Base-by-base conservation (phyloP, 2,888 invertebrate species). In the Agrilus cyanescens region DNA sequence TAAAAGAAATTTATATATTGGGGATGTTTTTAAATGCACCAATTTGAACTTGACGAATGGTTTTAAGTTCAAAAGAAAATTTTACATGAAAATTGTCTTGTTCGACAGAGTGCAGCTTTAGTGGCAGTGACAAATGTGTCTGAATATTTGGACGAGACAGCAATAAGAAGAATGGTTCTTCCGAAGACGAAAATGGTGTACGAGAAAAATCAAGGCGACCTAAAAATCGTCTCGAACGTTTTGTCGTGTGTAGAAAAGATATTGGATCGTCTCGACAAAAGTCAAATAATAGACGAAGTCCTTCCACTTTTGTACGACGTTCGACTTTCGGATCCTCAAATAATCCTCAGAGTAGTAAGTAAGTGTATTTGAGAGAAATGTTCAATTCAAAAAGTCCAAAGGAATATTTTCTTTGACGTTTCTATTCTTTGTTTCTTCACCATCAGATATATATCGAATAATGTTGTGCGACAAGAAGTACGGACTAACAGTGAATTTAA, bases 261-360 rank as follows among this genome's bases (percentile, higher is more conserved):
- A 13, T 70, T 95, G 50, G 80, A 82, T 54, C 80, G 87, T 53
- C 73, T 95, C 52, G 93, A 95, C 55, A 82, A 85, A 58, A 78
- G 79, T 45, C 86, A 90, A 65, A 85, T 95, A 45, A 78, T 90
- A 55, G 93, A 93, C 57, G 86, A 90, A 57, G 87, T 95, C 36
- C 74, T 95, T 51, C 94, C 94, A 1, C 75, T 95, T 50, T 73
- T 96, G 29, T 83, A 85, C 59, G 84, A 85, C 54, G 86, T 93
- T 55, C 79, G 85, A 48, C 76, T 91, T 38, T 82, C 82, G 50
- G 93, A 95, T 65, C 86, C 93, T 7, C 87, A 90, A 60, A 84
- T 94, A 55, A 81, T 89, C 51, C 76, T 85, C 63, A 81, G 89
- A 64, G 85, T 93, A 63, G 89, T 94, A 68, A 85, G 95, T 95